Base-by-base conservation (phyloP, 1,140 invertebrate genomes). In the Adelges cooleyi region DNA sequence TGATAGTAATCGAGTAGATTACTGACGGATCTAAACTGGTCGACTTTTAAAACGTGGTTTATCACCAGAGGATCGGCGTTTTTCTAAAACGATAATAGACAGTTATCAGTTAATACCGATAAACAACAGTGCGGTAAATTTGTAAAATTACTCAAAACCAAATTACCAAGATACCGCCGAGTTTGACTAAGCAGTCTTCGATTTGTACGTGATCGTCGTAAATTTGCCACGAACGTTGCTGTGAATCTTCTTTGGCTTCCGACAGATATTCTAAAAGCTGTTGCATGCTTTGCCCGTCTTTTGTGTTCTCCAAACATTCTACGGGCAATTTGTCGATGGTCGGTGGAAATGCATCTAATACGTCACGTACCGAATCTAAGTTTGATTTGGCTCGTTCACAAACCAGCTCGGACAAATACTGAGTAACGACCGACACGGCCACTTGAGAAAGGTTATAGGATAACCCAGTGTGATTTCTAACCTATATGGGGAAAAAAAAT, bases 191-290 rank as follows among this genome's bases (percentile, higher is more conserved):
- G 72, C 90, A 86, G 67, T 87, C 84, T 49, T 84, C 82, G 72
- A 95, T 95, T 66, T 86, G 84, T 59, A 81, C 80, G 70, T 94
- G 90, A 75, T 96, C 92, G 75, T 95, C 91, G 75, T 95, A 88
- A 6, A 95, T 76, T 72, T 90, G 89, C 92, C 92, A 95, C 68
- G 87, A 91, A 69, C 92, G 79, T 71, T 96, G 92, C 72, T 96
- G 91, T 0, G 90, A 89, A 72, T 96, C 92, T 74, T 93, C 90
- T 69, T 92, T 92, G 69, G 89, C 91, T 49, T 84, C 86, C 13
- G 86, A 87, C 56, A 96, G 75, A 69, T 91, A 84, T 36, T 80
- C 81, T 67, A 95, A 86, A 56, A 92, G 84, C 48, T 86, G 82
- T 74, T 85, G 84, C 71, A 95, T 78, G 25, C 86, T 79, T 66